Conservation (phyloP, 2,888 invertebrate species). For the Dolomedes plantarius region DNA sequence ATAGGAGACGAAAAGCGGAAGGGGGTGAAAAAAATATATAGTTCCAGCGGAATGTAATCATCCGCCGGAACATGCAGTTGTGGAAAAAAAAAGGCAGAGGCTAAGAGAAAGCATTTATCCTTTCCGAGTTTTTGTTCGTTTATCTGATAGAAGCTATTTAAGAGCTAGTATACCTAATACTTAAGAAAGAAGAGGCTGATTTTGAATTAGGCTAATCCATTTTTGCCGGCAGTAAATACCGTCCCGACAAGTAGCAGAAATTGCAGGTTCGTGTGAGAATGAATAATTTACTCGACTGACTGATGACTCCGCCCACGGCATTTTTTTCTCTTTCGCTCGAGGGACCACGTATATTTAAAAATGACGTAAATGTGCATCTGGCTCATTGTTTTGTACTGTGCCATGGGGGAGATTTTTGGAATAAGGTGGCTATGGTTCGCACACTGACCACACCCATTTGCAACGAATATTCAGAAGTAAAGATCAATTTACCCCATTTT, state of each 20-base stretch:
- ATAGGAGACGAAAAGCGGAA: slow-evolving; percentile 51
- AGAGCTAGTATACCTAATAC: slow-evolving; percentile 38
- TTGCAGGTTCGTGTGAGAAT: slow-evolving; percentile 24
- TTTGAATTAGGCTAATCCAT: slow-evolving; percentile 66
- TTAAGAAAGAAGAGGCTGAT: slow-evolving; percentile 27
- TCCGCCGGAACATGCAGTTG: slow-evolving; percentile 41
- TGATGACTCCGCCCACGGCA: too few relatives aligned
- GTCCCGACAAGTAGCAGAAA: slow-evolving; percentile 25
- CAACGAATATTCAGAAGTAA: too few relatives aligned
- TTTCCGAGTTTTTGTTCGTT: slow-evolving; percentile 63
- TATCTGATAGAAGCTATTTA: slow-evolving; percentile 65
- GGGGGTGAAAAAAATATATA: slow-evolving; percentile 34
- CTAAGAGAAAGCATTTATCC: slow-evolving; percentile 58
- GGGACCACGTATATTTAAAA: background rate
- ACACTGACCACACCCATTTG: too few relatives aligned
- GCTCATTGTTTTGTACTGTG: too few relatives aligned
- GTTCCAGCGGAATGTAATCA: slow-evolving; percentile 61
- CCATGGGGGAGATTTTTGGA: too few relatives aligned
- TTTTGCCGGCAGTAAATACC: slow-evolving; percentile 49
- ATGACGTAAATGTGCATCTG: background rate
- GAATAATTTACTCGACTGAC: slow-evolving; percentile 5
- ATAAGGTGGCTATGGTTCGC: too few relatives aligned
- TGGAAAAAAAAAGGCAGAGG: slow-evolving; percentile 20
- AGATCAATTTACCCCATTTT: too few relatives aligned
- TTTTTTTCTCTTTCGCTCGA: background rate